Conservation (phyloP, 1,140 invertebrate genomes). For the Adoxophyes honmai region DNA sequence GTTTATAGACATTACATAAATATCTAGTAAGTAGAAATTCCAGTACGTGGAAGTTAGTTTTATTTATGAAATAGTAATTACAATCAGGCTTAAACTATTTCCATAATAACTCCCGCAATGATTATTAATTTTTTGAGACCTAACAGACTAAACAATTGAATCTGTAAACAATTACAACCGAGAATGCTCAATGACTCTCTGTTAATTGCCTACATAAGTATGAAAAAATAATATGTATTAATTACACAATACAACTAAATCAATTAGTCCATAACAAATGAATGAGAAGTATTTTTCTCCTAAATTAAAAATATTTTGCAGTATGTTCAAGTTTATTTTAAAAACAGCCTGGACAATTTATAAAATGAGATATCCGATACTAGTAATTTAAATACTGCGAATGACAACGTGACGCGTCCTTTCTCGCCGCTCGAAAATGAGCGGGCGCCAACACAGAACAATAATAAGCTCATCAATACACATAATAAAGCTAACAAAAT, state of each 20-base stretch:
- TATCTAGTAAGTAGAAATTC: constrained; percentile 68
- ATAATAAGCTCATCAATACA: constrained; percentile 55
- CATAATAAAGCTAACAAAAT: constrained; percentile 72
- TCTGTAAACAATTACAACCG: constrained; percentile 51
- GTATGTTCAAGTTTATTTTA: constrained; percentile 39
- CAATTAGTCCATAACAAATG: constrained; percentile 22
- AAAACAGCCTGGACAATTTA: constrained; percentile 38
- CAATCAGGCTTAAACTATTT: constrained; percentile 66
- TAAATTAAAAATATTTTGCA: constrained; percentile 44
- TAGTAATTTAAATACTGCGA: constrained; percentile 57
- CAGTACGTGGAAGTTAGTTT: constrained; percentile 70
- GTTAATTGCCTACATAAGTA: constrained; percentile 35
- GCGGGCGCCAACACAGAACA: constrained; percentile 28
- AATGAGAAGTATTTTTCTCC: constrained; percentile 35
- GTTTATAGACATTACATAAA: constrained; percentile 65
- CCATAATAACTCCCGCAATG: constrained; percentile 54
- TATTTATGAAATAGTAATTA: constrained; percentile 69
- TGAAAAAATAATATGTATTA: constrained; percentile 39
- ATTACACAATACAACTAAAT: constrained; percentile 36
- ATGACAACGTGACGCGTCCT: constrained; percentile 25
- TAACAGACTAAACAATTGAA: constrained; percentile 57
- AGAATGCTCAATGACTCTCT: constrained; percentile 42
- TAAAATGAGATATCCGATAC: constrained; percentile 32
- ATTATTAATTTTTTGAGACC: constrained; percentile 47
- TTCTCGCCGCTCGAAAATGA: constrained; percentile 31